Percentiles rank a stretch among this genome's conserved stretches.
Evolutionary conservation across 2,797 vertebrate genomes (phyloP).

Genomic region (Hirundo rustica): DNA sequence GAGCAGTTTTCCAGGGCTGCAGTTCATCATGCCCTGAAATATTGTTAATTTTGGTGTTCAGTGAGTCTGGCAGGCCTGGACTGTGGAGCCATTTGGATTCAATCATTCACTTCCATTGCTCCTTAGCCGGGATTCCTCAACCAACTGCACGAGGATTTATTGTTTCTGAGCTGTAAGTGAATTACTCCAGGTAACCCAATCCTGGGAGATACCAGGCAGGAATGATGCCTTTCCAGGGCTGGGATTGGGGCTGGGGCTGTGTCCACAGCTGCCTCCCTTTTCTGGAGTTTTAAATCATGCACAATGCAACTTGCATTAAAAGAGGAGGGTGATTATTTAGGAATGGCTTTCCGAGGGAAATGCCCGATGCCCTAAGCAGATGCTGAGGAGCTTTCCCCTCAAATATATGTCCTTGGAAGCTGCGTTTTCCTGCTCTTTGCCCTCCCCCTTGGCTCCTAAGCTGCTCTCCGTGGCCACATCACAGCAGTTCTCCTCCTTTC

Average conservation of each 20-base stretch:
- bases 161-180: not conserved
- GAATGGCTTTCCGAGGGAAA: not conserved
- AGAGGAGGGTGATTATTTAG: not conserved
- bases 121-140: not conserved
- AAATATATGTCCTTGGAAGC: not conserved
- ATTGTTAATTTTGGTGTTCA: not conserved
- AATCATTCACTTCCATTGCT: constrained; percentile 26
- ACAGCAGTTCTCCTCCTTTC: not conserved
- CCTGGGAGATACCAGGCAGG: not conserved
- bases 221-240: not conserved
- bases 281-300: not conserved
- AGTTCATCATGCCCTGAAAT: not conserved
- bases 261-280: not conserved
- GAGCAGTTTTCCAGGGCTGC: not conserved
- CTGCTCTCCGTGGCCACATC: not conserved
- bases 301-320: not conserved
- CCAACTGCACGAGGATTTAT: constrained; percentile 10
- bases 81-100: constrained; percentile 38
- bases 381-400: not conserved
- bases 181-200: not conserved
- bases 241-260: not conserved
- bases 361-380: not conserved
- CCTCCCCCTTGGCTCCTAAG: not conserved
- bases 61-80: not conserved
- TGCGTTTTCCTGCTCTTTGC: not conserved